Base-by-base conservation (phyloP, 2,888 invertebrate species). In the Drosophila subquinaria region DNA sequence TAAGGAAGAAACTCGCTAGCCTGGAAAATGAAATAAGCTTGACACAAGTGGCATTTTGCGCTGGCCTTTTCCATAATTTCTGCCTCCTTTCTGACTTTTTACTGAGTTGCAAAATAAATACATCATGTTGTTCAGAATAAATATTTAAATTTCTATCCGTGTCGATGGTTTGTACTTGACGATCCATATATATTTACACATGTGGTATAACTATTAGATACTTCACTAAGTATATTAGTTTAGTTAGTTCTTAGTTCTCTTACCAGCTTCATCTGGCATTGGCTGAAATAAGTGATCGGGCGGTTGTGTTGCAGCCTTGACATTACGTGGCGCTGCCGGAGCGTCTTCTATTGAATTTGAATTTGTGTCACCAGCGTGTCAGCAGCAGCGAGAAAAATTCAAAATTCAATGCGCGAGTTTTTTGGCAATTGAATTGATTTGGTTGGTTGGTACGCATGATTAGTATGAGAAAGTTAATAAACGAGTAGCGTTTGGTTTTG, bases 231-330 rank as follows among this genome's bases (percentile, higher is more conserved):
- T 65, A 30, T 50, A 27, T 27, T 5, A 5, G 27, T 27, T 27
- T 66, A 23, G 15, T 61, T 43, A 42, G 67, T 65, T 42, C 55
- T 61, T 43, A 35, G 67, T 65, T 42, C 55, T 89, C 94, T 94
- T 95, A 96, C 96, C 96, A 93, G 95, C 94, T 93, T 95, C 95
- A 92, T 95, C 95, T 91, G 95, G 95, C 93, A 95, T 94, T 88
- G 94, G 94, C 93, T 94, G 94, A 93, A 95, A 95, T 92, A 94
- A 94, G 93, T 94, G 94, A 93, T 95, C 92, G 74, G 95, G 95
- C 91, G 95, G 95, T 90, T 95, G 94, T 90, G 95, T 94, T 81
- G 94, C 94, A 89, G 94, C 92, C 91, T 92, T 92, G 90, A 92
- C 92, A 89, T 92, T 92, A 90, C 92, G 92, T 89, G 93, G 92